Evolutionary conservation across 2,113 vertebrate species (phyloP).

Genomic region (Pachypanchax playfairii): DNA sequence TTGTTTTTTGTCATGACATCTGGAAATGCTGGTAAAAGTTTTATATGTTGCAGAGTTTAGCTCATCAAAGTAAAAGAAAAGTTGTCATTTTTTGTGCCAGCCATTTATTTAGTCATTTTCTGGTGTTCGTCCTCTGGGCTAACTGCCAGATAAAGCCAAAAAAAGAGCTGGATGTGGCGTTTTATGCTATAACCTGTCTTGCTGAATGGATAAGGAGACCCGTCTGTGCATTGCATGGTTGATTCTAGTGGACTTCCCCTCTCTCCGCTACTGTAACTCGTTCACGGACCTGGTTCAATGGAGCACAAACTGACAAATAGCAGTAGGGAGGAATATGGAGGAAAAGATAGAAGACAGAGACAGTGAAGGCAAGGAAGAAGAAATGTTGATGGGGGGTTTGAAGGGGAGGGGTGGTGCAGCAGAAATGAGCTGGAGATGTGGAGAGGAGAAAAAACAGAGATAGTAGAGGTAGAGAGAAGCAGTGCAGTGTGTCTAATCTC

Average conservation of each 20-base stretch:
- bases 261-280: slow-evolving; percentile 62
- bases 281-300: slow-evolving; percentile 60
- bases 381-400: slow-evolving; percentile 3
- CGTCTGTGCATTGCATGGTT: slow-evolving; percentile 48
- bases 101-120: slow-evolving; percentile 29
- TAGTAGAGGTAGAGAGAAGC: slow-evolving; percentile 40
- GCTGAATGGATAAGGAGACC: slow-evolving; percentile 36
- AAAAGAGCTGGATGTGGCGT: slow-evolving; percentile 15
- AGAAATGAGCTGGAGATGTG: slow-evolving; percentile 23
- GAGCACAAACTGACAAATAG: slow-evolving; percentile 59
- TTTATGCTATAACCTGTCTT: slow-evolving; percentile 39
- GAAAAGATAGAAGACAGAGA: slow-evolving; percentile 41
- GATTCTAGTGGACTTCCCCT: slow-evolving; percentile 37
- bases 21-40: neutral
- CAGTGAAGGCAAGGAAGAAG: slow-evolving; percentile 20
- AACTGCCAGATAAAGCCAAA: slow-evolving; percentile 24
- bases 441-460: slow-evolving; percentile 15
- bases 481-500: slow-evolving; percentile 68
- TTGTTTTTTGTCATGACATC: neutral
- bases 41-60: neutral
- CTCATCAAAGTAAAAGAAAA: neutral
- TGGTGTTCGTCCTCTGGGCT: slow-evolving; percentile 25
- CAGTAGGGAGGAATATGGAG: slow-evolving; percentile 31
- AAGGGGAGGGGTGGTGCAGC: neutral
- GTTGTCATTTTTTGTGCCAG: slow-evolving; percentile 8